These are phyloP conservation scores for Phocoena sinus DNA, from an alignment of 2,113 vertebrate species.

Conservation along the genomic window DNA sequence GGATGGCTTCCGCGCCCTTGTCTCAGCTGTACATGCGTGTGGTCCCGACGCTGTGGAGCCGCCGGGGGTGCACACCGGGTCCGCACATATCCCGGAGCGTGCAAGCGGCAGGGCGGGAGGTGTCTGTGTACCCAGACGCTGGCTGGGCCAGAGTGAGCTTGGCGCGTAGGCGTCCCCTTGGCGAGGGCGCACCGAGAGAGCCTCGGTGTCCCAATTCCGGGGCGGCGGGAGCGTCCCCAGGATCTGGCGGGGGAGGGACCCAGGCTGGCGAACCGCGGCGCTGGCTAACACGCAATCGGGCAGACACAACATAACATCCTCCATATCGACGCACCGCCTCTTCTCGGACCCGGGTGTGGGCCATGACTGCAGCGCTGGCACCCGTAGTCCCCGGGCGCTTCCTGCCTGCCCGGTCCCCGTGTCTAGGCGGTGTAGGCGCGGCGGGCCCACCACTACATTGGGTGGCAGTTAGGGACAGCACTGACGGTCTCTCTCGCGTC, in stretches of 20 bases:
- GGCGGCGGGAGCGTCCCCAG: not conserved
- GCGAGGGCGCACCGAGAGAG: not conserved
- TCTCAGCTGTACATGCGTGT: not conserved
- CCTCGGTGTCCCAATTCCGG: slow-evolving; percentile 31
- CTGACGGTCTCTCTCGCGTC: not conserved
- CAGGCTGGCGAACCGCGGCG: not conserved
- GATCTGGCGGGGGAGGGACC: slow-evolving; percentile 16
- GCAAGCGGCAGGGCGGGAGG: not conserved
- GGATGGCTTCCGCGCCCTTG: not conserved
- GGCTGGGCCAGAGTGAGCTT: not conserved
- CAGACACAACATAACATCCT: not conserved
- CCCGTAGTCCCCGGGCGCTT: not conserved
- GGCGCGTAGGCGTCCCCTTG: slow-evolving; percentile 36
- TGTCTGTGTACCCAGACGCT: not conserved
- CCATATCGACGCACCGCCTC: not conserved
- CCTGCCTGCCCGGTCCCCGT: not conserved
- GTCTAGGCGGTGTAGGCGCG: not conserved
- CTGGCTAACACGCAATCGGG: not conserved
- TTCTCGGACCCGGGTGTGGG: not conserved
- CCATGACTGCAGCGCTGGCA: not conserved
- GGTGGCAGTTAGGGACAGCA: not conserved
- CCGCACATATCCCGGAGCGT: not conserved
- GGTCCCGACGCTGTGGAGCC: slow-evolving; percentile 8
- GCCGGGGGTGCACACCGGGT: not conserved
- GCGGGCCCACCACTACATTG: not conserved